phyloP scores from a whole-genome alignment of 2,797 vertebrate genomes.

The Crypturellus tataupa region DNA sequence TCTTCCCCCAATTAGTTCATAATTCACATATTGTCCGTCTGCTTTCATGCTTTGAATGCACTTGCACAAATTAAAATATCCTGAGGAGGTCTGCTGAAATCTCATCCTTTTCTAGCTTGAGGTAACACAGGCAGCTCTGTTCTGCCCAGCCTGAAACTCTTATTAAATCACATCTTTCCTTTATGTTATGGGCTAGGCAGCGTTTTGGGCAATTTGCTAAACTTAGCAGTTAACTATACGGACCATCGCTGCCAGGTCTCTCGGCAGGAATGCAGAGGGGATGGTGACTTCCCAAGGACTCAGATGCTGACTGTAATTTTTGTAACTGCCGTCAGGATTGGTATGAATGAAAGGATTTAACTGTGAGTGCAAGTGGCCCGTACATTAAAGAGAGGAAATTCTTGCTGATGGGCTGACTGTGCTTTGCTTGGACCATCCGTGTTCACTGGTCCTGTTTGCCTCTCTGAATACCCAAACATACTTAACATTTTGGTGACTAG shows the following conservation, averaged over 20 bases:
- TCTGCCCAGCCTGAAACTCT: neutral
- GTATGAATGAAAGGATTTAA: neutral
- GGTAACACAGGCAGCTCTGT: slow-evolving; percentile 43
- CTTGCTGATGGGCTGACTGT: neutral
- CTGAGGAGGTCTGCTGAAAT: slow-evolving; percentile 63
- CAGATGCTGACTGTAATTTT: neutral
- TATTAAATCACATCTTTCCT: slow-evolving; percentile 57
- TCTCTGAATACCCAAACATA: neutral
- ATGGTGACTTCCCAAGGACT: neutral
- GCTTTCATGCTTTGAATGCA: slow-evolving; percentile 73
- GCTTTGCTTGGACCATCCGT: neutral
- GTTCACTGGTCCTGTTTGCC: neutral
- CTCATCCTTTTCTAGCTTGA: slow-evolving; percentile 61
- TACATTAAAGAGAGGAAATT: neutral
- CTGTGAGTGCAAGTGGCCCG: neutral
- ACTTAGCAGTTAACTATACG: neutral
- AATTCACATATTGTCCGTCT: slow-evolving; percentile 73
- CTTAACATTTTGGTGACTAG: neutral
- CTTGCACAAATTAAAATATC: slow-evolving; percentile 65
- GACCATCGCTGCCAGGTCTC: neutral
- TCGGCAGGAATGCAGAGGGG: neutral
- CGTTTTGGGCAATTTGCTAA: neutral
- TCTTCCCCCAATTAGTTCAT: slow-evolving; percentile 75
- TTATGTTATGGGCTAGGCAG: neutral
- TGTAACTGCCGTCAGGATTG: neutral